A percentile compares a stretch with the other conserved stretches of the same genome.
phyloP scores from a whole-genome alignment of 2,113 vertebrate genomes.

The Vulpes vulpes region DNA sequence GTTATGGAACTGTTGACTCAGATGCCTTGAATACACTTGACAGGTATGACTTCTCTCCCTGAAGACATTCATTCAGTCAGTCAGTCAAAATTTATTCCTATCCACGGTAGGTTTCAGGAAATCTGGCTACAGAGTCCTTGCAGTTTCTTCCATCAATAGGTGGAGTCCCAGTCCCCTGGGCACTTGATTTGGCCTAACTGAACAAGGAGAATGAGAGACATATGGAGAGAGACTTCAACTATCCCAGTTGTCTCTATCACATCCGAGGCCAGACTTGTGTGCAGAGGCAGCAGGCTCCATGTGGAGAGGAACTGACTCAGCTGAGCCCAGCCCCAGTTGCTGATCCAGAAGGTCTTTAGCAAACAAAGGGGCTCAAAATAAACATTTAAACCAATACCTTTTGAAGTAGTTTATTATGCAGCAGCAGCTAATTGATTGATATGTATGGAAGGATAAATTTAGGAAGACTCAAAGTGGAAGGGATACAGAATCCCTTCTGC shows the following conservation, averaged over 20 bases:
- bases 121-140: not conserved
- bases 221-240: not conserved
- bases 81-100: not conserved
- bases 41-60: not conserved
- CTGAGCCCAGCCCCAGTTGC: not conserved
- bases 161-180: not conserved
- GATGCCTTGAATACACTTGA: not conserved
- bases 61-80: not conserved
- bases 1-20: not conserved
- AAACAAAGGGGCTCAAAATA: not conserved
- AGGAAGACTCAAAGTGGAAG: not conserved
- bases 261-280: not conserved
- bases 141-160: not conserved
- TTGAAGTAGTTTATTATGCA: not conserved
- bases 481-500: not conserved
- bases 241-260: not conserved
- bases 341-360: not conserved
- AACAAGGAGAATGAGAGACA: not conserved
- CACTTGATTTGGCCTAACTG: not conserved
- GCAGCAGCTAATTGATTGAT: not conserved
- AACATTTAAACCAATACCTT: not conserved
- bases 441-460: not conserved
- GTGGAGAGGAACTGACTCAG: not conserved
- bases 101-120: not conserved
- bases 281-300: too few species aligned